These are phyloP conservation scores for Drosophila anomalipes DNA, from an alignment of 2,888 invertebrate genomes.

Conservation along the genomic window DNA sequence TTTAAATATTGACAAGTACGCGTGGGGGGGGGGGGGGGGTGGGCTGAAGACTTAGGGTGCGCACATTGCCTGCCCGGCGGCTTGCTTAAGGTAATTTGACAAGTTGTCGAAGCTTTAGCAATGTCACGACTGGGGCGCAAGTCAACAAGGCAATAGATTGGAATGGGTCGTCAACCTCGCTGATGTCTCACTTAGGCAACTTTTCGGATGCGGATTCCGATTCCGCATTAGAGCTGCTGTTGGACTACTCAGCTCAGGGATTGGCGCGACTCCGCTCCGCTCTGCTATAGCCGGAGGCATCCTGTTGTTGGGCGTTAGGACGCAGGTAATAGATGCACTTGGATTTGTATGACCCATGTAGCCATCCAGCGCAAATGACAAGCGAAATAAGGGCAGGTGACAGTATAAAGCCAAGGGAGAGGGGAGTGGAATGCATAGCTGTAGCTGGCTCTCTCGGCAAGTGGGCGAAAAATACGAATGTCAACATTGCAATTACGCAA, in stretches of 20 bases:
- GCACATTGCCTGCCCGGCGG: constrained; percentile 50
- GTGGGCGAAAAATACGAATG: constrained; percentile 78
- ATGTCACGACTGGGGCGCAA: constrained; percentile 67
- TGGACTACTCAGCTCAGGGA: background rate
- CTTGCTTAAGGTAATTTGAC: constrained; percentile 79
- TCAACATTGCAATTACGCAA: constrained; percentile 83
- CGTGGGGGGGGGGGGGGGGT: constrained; percentile 13
- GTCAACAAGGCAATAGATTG: constrained; percentile 50
- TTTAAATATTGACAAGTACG: constrained; percentile 67
- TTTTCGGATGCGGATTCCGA: background rate
- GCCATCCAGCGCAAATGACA: constrained; percentile 53
- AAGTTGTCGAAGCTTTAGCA: constrained; percentile 77
- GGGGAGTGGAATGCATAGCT: background rate
- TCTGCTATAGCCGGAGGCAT: constrained; percentile 30
- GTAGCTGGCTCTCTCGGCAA: constrained; percentile 22
- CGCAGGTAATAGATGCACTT: constrained; percentile 70
- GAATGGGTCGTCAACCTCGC: constrained; percentile 4
- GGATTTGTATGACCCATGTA: constrained; percentile 52
- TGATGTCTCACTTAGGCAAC: constrained; percentile 55
- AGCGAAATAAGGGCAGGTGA: constrained; percentile 50
- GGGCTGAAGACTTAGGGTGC: constrained; percentile 13
- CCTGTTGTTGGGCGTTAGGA: constrained; percentile 68
- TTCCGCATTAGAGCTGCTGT: constrained; percentile 15
- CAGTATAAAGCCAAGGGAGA: constrained; percentile 3
- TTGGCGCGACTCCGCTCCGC: background rate